phyloP scores from a whole-genome alignment of 2,888 invertebrate species.

The Anticlea derivata region DNA sequence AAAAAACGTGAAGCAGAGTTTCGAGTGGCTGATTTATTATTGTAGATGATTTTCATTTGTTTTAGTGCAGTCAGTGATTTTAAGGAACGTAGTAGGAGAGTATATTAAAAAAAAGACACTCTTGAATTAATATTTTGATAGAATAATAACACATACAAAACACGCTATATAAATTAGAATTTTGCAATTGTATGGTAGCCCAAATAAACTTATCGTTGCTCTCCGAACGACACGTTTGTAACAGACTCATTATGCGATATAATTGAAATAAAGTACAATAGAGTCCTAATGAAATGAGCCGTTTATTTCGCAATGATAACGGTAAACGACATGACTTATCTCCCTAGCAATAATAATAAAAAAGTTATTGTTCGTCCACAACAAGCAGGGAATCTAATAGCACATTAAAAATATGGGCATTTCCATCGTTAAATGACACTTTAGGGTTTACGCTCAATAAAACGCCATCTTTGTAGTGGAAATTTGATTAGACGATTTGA shows the following conservation, averaged over 20 bases:
- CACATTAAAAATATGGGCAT: conserved; percentile 67
- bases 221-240: too few species aligned
- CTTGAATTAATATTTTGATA: too few species aligned
- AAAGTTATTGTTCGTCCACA: conserved; percentile 49
- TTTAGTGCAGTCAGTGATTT: conserved; percentile 23
- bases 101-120: too few species aligned
- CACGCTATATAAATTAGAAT: too few species aligned
- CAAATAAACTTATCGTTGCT: too few species aligned
- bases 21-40: conserved; percentile 14
- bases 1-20: conserved; percentile 9
- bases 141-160: too few species aligned
- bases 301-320: conserved; percentile 46
- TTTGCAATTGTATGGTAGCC: too few species aligned
- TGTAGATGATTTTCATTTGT: conserved; percentile 24
- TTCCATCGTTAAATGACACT: conserved; percentile 58
- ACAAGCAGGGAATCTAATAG: conserved; percentile 58
- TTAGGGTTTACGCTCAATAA: conserved; percentile 55
- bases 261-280: conserved; percentile 23
- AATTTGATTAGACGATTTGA: conserved; percentile 13
- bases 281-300: conserved; percentile 36
- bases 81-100: too few species aligned
- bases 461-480: conserved; percentile 31
- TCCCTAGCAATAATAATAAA: conserved; percentile 60
- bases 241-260: too few species aligned
- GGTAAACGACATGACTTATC: conserved; percentile 52